Evolutionary conservation across 2,113 vertebrate species (phyloP).

Genomic region (Odobenus rosmarus): DNA sequence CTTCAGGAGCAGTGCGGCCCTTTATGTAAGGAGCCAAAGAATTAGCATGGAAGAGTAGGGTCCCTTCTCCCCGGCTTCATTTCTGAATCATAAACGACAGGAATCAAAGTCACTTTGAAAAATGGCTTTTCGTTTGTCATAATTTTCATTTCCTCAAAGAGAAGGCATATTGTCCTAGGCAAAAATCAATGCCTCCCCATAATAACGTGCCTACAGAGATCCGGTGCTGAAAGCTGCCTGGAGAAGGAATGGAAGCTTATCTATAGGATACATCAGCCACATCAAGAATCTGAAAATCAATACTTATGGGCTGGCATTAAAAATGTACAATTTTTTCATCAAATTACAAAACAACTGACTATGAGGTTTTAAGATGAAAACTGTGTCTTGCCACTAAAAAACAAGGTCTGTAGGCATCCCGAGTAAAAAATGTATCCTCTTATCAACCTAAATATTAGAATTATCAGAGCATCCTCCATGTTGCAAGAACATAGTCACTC

Average conservation of each 20-base stretch:
- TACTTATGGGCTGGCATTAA: neutral
- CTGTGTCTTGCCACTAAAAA: neutral
- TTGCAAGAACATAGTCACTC: neutral
- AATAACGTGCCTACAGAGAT: slow-evolving; percentile 40
- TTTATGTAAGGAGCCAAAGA: neutral
- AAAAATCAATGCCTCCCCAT: slow-evolving; percentile 60
- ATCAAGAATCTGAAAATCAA: slow-evolving; percentile 25
- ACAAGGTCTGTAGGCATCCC: neutral
- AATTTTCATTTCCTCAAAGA: slow-evolving; percentile 75
- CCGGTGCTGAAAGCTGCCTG: neutral
- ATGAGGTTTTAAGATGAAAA: slow-evolving; percentile 24
- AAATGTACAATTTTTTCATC: slow-evolving; percentile 44
- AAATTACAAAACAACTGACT: slow-evolving; percentile 51
- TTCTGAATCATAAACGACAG: slow-evolving; percentile 27
- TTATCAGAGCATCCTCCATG: neutral
- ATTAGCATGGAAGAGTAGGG: neutral
- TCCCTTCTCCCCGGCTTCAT: neutral
- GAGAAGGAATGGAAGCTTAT: slow-evolving; percentile 31
- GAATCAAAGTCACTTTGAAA: slow-evolving; percentile 74
- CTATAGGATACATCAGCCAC: slow-evolving; percentile 22
- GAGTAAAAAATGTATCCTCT: neutral
- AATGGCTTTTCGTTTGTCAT: slow-evolving; percentile 68
- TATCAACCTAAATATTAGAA: neutral
- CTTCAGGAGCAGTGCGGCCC: neutral
- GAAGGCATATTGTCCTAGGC: slow-evolving; percentile 49